Conservation (phyloP, 2,888 invertebrate species). For the Alloplasta piceator region DNA sequence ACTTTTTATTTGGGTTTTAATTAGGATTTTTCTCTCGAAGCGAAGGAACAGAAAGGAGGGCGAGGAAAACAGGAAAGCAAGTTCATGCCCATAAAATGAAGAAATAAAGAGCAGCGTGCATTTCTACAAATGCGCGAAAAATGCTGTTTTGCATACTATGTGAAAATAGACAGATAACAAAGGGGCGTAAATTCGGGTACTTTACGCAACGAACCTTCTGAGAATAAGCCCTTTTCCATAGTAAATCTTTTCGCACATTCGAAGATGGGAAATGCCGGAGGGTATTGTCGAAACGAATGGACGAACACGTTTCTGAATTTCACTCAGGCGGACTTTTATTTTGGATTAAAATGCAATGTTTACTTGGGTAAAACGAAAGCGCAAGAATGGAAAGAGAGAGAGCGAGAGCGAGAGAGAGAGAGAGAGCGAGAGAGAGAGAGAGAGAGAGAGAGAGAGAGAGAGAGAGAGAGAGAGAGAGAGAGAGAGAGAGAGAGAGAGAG, state of each 20-base stretch:
- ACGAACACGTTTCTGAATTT: slow-evolving; percentile 50
- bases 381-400: not conserved
- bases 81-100: slow-evolving; percentile 17
- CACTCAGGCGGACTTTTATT: slow-evolving; percentile 41
- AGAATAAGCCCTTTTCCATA: too few relatives aligned
- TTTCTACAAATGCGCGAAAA: slow-evolving; percentile 1
- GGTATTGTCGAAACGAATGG: slow-evolving; percentile 15
- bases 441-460: not conserved
- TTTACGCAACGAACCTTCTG: too few relatives aligned
- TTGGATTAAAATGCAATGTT: slow-evolving; percentile 50
- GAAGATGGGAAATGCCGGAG: not conserved
- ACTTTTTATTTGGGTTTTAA: too few relatives aligned
- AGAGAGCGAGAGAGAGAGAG: too few relatives aligned
- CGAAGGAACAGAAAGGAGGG: too few relatives aligned
- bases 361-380: not conserved
- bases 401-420: not conserved
- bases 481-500: not conserved
- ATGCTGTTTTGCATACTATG: not conserved
- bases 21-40: too few relatives aligned
- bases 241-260: too few relatives aligned
- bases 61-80: not conserved
- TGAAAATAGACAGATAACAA: too few relatives aligned
- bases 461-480: too few relatives aligned
- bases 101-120: slow-evolving; percentile 8
- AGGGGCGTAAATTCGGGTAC: too few relatives aligned